Evolutionary conservation across 2,797 vertebrate genomes (phyloP).

Genomic region (Muscicapa comitata): DNA sequence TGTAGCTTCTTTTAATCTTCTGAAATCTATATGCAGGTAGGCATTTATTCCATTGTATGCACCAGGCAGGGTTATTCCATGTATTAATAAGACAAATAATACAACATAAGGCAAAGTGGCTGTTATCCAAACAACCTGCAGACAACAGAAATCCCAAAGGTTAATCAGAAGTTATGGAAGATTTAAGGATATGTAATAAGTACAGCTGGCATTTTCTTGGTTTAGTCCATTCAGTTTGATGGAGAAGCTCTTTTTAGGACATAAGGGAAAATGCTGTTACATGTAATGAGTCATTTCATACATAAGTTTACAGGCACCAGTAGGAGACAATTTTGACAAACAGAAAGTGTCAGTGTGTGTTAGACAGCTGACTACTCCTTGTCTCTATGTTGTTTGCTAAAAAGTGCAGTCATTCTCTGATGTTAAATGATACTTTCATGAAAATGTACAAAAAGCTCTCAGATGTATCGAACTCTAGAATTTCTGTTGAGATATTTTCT

Average conservation of each 20-base stretch:
- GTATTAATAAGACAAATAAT: conserved; percentile 90
- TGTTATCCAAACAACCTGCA: conserved; percentile 97
- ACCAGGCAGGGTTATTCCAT: conserved; percentile 91
- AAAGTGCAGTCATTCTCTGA: background rate
- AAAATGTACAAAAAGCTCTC: background rate
- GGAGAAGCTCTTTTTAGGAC: background rate
- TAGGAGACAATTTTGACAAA: background rate
- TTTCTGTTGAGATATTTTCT: background rate
- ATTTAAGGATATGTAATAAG: background rate
- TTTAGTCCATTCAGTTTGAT: background rate
- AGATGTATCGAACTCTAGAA: background rate
- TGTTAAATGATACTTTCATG: background rate
- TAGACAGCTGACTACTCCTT: background rate
- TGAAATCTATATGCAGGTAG: conserved; percentile 92
- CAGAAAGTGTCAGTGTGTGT: background rate
- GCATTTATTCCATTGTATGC: conserved; percentile 90
- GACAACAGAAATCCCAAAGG: conserved; percentile 4
- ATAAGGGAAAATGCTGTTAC: background rate
- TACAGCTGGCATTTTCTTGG: background rate
- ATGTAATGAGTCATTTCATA: fast-evolving
- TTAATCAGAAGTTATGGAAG: background rate
- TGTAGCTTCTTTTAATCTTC: conserved; percentile 88
- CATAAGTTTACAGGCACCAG: background rate
- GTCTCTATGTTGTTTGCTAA: background rate
- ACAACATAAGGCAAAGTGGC: conserved; percentile 97